Evolutionary conservation across 2,888 invertebrate species (phyloP), one percentile per base, ranked within the genome.

Genomic region (Nomada lathburiana): DNA sequence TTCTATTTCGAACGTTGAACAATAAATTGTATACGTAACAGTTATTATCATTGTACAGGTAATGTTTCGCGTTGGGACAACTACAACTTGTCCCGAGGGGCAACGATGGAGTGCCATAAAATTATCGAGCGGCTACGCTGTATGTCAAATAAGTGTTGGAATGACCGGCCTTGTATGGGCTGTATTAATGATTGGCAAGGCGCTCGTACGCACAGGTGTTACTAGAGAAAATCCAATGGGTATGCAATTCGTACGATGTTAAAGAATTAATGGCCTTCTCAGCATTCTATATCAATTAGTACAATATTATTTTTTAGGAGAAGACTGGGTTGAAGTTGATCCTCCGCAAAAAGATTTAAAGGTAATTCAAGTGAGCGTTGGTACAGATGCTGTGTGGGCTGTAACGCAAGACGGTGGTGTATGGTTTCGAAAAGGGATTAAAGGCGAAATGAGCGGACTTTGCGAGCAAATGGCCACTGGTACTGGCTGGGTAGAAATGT

Each of bases 101-200:
- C 95, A 96, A 69, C 95, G 97, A 67, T 98, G 98, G 98, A 96
- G 96, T 26, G 96, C 96, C 80, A 95, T 98, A 64, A 95, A 96
- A 85, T 96, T 97, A 71, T 96, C 97, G 62, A 95, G 96, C 52
- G 97, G 97, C 75, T 96, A 96, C 94, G 98, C 98, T 94, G 96
- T 98, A 10, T 96, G 96, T 91, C 98, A 98, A 94, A 96, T 98
- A 67, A 97, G 97, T 91, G 97, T 98, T 29, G 98, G 98, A 0
- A 96, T 98, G 2, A 96, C 97, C 10, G 98, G 98, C 0, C 94
- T 98, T 74, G 97, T 98, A 0, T 98, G 98, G 98, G 97, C 97
- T 13, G 95, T 97, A 53, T 95, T 98, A 4, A 96, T 97, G 95
- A 97, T 97, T 91, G 98, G 98, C 0, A 95, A 96, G 88, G 97